Base-by-base conservation (phyloP, 2,888 invertebrate genomes). In the Trissolcus brochymenae region DNA sequence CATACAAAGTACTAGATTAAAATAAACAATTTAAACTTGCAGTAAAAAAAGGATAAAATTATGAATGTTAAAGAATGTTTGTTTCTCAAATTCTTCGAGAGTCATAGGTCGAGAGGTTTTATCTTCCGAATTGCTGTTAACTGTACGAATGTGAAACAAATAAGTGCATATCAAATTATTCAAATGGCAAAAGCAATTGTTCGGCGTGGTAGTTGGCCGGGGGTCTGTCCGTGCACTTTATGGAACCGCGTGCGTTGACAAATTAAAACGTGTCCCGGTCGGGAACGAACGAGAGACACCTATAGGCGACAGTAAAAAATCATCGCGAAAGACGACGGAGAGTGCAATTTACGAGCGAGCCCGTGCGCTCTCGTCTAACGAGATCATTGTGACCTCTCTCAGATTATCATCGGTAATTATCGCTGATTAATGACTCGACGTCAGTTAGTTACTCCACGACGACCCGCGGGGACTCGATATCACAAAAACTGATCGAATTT, bases 331-430 rank as follows among this genome's bases (percentile, higher is more conserved):
- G 43, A 13, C 43, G n/a, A 3, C 43, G 0, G n/a, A 11, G 9
- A 7, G 17, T 68, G 80, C 25, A 81, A 76, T 79, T 77, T 78
- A 80, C 80, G 79, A 64, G 74, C 80, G 78, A 78, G 80, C 79
- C 82, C 81, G 75, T 67, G 50, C 65, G 65, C 64, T 68, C 78
- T 21, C 9, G 51, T 67, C 60, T 66, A 76, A 76, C 65, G 66
- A 76, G 72, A 76, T 81, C 75, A 76, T 79, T 75, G 79, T 76
- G 76, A 80, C 82, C 80, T 78, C 80, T 78, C 78, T 65, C 70
- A 82, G 81, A 84, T 84, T 85, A 84, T 84, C 53, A 85, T 85
- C 85, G 84, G 83, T 84, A 84, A 85, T 85, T 85, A 84, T 83
- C 80, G 81, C 82, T 85, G 85, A 85, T 85, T 85, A 85, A 85